These are phyloP conservation scores for Cryptoprocta ferox DNA, from an alignment of 2,797 vertebrate genomes.

Conservation along the genomic window DNA sequence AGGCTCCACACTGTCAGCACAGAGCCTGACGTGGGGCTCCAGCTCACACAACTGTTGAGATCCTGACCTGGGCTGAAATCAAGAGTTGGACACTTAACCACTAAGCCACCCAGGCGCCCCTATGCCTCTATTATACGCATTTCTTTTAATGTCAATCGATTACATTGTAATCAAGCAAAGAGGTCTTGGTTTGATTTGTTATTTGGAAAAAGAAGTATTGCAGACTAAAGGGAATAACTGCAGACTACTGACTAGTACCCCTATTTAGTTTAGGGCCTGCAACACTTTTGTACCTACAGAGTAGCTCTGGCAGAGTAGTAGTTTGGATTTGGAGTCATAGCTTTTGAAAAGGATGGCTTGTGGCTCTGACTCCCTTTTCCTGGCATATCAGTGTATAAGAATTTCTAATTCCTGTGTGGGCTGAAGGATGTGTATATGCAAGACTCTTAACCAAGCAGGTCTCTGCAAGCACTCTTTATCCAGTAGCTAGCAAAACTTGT, in stretches of 20 bases:
- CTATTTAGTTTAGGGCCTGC: background rate
- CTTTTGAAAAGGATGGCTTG: background rate
- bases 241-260: background rate
- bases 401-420: background rate
- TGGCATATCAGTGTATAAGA: background rate
- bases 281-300: background rate
- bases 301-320: background rate
- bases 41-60: no score
- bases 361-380: background rate
- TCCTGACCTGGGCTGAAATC: no score
- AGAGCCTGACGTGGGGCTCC: no score
- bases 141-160: slow-evolving; percentile 20
- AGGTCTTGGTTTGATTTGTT: background rate
- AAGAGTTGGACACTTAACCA: no score
- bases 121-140: background rate
- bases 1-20: no score
- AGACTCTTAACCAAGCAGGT: background rate
- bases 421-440: background rate
- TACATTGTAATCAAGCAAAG: background rate
- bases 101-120: background rate
- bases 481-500: background rate
- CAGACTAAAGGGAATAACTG: background rate
- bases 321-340: background rate
- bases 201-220: background rate
- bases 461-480: background rate